A percentile compares a stretch with the other conserved stretches of the same genome.
phyloP scores from a whole-genome alignment of 2,888 invertebrate species.

The Therioaphis trifolii region DNA sequence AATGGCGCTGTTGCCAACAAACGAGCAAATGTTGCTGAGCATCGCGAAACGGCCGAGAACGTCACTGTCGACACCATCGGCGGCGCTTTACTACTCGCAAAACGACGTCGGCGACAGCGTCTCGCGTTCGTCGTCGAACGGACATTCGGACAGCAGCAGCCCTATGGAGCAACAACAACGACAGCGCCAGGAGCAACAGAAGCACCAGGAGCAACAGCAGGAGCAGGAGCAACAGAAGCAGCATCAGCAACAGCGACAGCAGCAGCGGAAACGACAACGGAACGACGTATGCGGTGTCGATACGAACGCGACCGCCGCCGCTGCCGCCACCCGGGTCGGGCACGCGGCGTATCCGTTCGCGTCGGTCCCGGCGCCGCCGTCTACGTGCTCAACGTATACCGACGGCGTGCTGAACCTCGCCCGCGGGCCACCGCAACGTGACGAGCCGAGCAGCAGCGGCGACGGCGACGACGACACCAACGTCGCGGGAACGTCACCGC shows the following conservation, averaged over 20 bases:
- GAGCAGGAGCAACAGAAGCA: conserved; percentile 83
- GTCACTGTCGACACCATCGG: conserved; percentile 66
- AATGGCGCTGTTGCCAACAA: conserved; percentile 83
- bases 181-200: neutral
- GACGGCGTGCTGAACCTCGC: conserved; percentile 70
- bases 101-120: conserved; percentile 64
- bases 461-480: no score
- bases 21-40: conserved; percentile 84
- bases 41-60: conserved; percentile 80
- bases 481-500: conserved; percentile 70
- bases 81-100: conserved; percentile 64
- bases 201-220: conserved; percentile 74
- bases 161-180: neutral
- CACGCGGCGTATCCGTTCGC: conserved; percentile 75
- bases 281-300: conserved; percentile 73
- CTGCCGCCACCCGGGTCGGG: conserved; percentile 76
- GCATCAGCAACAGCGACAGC: conserved; percentile 77
- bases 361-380: conserved; percentile 70
- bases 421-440: conserved; percentile 77
- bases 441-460: conserved; percentile 83
- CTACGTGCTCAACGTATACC: conserved; percentile 66
- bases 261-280: conserved; percentile 82
- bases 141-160: neutral
- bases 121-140: conserved; percentile 68
- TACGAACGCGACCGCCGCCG: conserved; percentile 68